Evolutionary conservation across 2,797 vertebrate genomes (phyloP).

Genomic region (Vespertilio murinus): DNA sequence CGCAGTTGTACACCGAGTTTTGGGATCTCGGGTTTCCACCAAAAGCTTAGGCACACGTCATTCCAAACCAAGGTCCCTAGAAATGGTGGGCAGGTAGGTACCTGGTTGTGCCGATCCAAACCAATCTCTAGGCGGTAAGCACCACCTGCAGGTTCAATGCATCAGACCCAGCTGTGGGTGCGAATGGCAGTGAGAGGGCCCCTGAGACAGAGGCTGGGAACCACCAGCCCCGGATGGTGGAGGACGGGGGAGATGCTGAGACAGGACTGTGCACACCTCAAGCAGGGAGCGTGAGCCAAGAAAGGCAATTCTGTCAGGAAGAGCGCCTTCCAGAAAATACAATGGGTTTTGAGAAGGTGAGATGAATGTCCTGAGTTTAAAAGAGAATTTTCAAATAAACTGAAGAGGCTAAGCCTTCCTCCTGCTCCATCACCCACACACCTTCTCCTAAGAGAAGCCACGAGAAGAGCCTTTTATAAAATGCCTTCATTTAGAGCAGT

Average conservation of each 20-base stretch:
- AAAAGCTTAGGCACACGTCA: not conserved
- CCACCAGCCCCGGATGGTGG: not conserved
- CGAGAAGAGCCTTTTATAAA: not conserved
- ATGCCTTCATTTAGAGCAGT: not conserved
- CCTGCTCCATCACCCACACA: not conserved
- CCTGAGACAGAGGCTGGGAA: not conserved
- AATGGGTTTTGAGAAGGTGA: rapidly evolving
- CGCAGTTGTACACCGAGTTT: not conserved
- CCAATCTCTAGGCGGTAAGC: not conserved
- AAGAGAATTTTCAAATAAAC: not conserved
- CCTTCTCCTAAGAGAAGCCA: not conserved
- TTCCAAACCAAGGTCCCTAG: not conserved
- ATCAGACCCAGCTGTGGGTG: not conserved
- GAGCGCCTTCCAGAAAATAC: not conserved
- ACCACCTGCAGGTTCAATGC: rapidly evolving
- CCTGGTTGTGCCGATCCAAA: not conserved
- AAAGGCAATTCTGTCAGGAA: not conserved
- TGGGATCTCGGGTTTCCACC: not conserved
- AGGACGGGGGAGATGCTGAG: not conserved
- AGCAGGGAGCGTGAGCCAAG: not conserved
- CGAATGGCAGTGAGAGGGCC: rapidly evolving
- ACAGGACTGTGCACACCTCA: not conserved
- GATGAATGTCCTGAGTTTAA: not conserved
- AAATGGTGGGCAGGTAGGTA: not conserved
- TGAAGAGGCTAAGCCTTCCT: not conserved